These are phyloP conservation scores for Crepidodera aurea DNA, from an alignment of 2,888 invertebrate species.

Conservation along the genomic window DNA sequence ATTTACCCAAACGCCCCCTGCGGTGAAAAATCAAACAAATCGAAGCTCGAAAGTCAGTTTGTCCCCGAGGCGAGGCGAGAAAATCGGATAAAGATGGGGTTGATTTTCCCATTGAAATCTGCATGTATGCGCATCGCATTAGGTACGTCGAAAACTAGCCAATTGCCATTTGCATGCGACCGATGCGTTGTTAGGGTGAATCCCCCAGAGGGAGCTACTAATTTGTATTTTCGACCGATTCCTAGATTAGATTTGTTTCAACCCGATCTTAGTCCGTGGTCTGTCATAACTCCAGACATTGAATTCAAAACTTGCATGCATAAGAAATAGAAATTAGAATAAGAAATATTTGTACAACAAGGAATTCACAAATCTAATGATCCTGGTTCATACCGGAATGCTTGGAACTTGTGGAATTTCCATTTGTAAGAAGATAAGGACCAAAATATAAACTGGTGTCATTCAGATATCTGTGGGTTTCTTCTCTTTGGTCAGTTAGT, in stretches of 20 bases:
- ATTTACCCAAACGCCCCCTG: neutral
- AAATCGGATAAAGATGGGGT: slow-evolving; percentile 57
- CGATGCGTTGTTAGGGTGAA: slow-evolving; percentile 45
- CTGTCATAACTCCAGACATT: too few species aligned
- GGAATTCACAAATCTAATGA: too few species aligned
- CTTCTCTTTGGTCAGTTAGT: too few species aligned
- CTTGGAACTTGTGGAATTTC: too few species aligned
- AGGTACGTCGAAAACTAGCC: slow-evolving; percentile 56
- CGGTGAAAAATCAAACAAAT: slow-evolving; percentile 28
- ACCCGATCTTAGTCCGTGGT: slow-evolving; percentile 35
- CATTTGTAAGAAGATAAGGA: too few species aligned
- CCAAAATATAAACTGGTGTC: too few species aligned
- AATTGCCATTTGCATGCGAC: slow-evolving; percentile 59
- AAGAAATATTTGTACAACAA: too few species aligned
- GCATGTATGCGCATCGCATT: slow-evolving; percentile 43
- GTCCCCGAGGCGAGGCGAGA: slow-evolving; percentile 45
- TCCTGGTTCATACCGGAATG: too few species aligned
- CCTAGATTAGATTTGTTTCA: slow-evolving; percentile 60
- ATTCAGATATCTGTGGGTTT: too few species aligned
- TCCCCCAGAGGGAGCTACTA: slow-evolving; percentile 55
- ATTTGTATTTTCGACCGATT: slow-evolving; percentile 60
- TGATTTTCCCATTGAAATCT: slow-evolving; percentile 40
- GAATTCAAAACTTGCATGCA: too few species aligned
- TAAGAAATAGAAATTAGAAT: too few species aligned
- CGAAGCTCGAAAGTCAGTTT: slow-evolving; percentile 44